Evolutionary conservation across 2,888 invertebrate genomes (phyloP).

Genomic region (Didymodactylos carnosus): DNA sequence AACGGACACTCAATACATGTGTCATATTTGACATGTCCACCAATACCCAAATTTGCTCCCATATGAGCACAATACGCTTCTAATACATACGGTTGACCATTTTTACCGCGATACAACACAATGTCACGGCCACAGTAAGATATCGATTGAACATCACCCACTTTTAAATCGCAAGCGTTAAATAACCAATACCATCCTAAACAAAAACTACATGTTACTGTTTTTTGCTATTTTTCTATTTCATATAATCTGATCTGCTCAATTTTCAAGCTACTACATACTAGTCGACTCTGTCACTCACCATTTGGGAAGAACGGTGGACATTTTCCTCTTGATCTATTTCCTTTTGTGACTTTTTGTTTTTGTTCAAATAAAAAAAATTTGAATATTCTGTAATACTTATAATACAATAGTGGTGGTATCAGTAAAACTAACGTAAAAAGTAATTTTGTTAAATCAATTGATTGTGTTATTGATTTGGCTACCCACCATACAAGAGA

Average conservation of each 20-base stretch:
- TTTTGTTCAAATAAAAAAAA: constrained; percentile 4
- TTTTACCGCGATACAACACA: constrained; percentile 9
- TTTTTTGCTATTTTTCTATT: background rate
- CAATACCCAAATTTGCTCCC: constrained; percentile 10
- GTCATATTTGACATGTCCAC: constrained; percentile 2
- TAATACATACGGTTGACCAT: constrained; percentile 5
- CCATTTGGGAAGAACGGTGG: constrained; percentile 13
- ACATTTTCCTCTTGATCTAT: constrained; percentile 8
- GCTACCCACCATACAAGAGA: too few species aligned
- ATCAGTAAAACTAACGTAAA: too few species aligned
- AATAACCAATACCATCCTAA: constrained; percentile 12
- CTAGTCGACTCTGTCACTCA: background rate
- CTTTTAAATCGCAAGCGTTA: constrained; percentile 4
- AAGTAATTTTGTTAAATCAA: too few species aligned
- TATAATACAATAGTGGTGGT: background rate
- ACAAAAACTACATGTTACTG: background rate
- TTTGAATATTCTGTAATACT: constrained; percentile 4
- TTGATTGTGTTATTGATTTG: too few species aligned
- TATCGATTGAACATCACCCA: constrained; percentile 1
- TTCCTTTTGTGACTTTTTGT: constrained; percentile 2
- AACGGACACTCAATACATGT: constrained; percentile 14
- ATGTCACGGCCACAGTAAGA: constrained; percentile 13
- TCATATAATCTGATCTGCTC: background rate
- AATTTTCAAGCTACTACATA: background rate
- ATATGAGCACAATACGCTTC: constrained; percentile 13